Evolutionary conservation across 2,797 vertebrate species (phyloP), one percentile per base, ranked within the genome.

Genomic region (Florisuga fusca): DNA sequence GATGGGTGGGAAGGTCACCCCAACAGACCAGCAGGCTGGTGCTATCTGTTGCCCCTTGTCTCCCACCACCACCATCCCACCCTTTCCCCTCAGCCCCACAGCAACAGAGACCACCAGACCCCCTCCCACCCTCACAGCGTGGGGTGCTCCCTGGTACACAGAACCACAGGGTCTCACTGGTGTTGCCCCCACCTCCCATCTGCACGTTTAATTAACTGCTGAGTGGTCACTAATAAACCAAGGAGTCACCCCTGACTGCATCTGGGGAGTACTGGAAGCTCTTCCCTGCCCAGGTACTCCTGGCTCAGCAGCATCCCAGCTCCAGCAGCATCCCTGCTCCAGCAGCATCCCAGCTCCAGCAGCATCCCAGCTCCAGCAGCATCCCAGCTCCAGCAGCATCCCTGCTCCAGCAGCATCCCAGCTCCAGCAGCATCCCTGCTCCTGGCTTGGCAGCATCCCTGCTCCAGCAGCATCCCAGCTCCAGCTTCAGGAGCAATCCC

Each of bases 81-180:
- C 27, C 53, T 45, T 53, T 21, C 48, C 53, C 23, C 26, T 22
- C 27, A 36, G 36, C 27, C 45, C 57, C 31, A 26, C 31, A 22
- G 82, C 72, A 53, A 21, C 8, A 13, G 25, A 57, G 46, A 51
- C 31, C 16, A 25, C 34, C 34, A 43, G 45, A 16, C 43, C 69
- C 43, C 55, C 38, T 27, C 66, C 23, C 25, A 7, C 17, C 23
- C 29, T 25, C 51, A 6, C 0, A 9, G 62, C 50, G 5, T 62
- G 50, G 48, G 19, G n/a, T 21, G 18, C 19, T 55, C 19, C 41
- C 18, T 13, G 0, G 18, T 2, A 4, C 43, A 57, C 3, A 33
- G 31, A 74, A 45, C 38, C 1, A 0, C 34, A 6, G 20, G 51
- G 46, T 19, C 4, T 1, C 0, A 2, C 8, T 0, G 0, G 0